Evolutionary conservation across 2,797 vertebrate species (phyloP).

Genomic region (Mormyrops boulengeri): DNA sequence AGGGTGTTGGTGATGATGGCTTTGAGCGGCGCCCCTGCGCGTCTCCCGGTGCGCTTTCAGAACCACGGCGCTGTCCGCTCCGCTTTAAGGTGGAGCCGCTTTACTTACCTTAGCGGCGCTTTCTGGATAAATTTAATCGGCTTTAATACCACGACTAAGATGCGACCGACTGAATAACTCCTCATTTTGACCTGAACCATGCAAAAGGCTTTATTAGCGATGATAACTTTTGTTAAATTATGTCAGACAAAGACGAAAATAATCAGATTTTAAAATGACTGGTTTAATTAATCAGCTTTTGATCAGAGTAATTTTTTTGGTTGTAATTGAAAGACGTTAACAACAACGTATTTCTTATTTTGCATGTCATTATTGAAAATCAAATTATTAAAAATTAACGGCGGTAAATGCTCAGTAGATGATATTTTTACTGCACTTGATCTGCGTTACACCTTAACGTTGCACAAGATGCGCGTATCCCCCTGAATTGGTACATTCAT

Average conservation of each 20-base stretch:
- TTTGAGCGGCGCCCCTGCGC: conserved; percentile 8
- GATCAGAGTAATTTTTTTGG: neutral
- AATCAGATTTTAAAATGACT: neutral
- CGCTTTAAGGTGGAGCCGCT: conserved; percentile 55
- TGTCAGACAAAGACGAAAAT: neutral
- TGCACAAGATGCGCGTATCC: neutral
- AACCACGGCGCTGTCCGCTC: conserved; percentile 78
- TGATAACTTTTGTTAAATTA: neutral
- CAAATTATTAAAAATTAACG: neutral
- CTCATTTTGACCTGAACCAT: neutral
- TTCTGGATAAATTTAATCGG: neutral
- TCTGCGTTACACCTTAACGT: neutral
- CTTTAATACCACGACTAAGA: neutral
- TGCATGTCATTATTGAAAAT: neutral
- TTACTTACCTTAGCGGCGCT: neutral
- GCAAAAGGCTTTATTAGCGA: neutral
- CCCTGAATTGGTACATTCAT: neutral
- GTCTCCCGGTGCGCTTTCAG: conserved; percentile 62
- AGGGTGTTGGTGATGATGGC: neutral
- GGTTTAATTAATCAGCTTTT: neutral
- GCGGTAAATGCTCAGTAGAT: neutral
- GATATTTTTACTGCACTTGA: neutral
- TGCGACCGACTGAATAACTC: neutral
- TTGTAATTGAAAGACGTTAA: neutral
- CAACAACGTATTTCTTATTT: neutral